Conservation (phyloP, 2,113 vertebrate genomes). For the Podarcis muralis region DNA sequence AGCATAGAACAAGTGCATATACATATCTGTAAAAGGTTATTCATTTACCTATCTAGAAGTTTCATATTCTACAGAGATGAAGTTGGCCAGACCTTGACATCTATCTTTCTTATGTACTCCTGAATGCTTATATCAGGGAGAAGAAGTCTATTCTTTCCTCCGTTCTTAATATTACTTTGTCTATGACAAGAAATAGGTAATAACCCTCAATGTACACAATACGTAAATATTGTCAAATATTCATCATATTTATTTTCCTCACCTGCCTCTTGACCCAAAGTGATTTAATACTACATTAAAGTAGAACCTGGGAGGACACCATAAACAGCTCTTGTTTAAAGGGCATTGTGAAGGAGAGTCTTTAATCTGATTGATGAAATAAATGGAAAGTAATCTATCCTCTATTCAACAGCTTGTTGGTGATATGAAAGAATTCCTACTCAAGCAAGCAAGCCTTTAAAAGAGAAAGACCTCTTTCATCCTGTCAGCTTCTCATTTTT, state of each 20-base stretch:
- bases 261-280: constrained; percentile 63
- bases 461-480: constrained; percentile 88
- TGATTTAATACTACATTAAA: constrained; percentile 85
- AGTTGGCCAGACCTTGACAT: background rate
- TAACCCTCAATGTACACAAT: constrained; percentile 71
- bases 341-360: constrained; percentile 85
- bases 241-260: constrained; percentile 78
- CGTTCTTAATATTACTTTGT: constrained; percentile 46
- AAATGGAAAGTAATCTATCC: constrained; percentile 86
- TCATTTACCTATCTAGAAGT: background rate
- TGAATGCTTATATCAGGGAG: constrained; percentile 48
- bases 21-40: background rate
- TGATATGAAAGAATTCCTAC: constrained; percentile 86
- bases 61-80: background rate
- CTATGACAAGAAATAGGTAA: constrained; percentile 69
- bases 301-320: constrained; percentile 81
- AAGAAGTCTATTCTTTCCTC: constrained; percentile 1
- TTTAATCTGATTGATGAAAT: constrained; percentile 91
- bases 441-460: constrained; percentile 80
- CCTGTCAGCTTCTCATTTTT: constrained; percentile 86
- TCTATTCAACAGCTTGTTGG: constrained; percentile 86
- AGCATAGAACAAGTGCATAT: constrained; percentile 15
- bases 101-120: constrained; percentile 21
- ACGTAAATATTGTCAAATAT: constrained; percentile 75
- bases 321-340: constrained; percentile 88